A percentile compares a stretch with the other conserved stretches of the same genome.
Evolutionary conservation across 2,797 vertebrate species (phyloP).

Genomic region (Lycodopsis pacificus): DNA sequence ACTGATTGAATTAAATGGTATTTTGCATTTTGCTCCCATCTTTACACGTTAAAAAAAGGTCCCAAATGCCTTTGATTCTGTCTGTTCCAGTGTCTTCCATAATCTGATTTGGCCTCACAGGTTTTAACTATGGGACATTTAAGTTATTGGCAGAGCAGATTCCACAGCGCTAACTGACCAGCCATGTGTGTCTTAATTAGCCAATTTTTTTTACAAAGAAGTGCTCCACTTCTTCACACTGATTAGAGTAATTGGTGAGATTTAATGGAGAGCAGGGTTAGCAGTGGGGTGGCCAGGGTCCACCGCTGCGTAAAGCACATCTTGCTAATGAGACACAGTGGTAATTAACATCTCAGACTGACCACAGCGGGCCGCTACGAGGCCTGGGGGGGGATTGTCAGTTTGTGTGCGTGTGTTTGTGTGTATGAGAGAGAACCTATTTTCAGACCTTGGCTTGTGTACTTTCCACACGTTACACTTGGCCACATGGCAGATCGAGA

Average conservation of each 20-base stretch:
- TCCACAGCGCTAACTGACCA: constrained; percentile 57
- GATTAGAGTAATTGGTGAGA: constrained; percentile 86
- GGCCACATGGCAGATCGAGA: neutral
- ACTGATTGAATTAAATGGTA: constrained; percentile 33
- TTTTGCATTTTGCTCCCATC: constrained; percentile 27
- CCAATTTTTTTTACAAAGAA: constrained; percentile 69
- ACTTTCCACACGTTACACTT: constrained; percentile 24
- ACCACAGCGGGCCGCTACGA: constrained; percentile 67
- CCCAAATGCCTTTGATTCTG: constrained; percentile 12
- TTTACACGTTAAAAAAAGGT: constrained; percentile 1
- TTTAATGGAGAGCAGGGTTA: constrained; percentile 79
- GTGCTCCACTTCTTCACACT: constrained; percentile 69
- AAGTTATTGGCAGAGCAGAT: constrained; percentile 41
- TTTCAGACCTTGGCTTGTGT: constrained; percentile 38
- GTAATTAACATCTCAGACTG: constrained; percentile 77
- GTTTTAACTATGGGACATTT: neutral
- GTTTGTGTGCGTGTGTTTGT: constrained; percentile 45
- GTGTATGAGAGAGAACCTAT: constrained; percentile 49
- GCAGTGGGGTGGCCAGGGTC: constrained; percentile 73
- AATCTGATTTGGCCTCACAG: constrained; percentile 9
- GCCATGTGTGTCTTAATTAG: constrained; percentile 78
- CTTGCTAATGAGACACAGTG: constrained; percentile 79
- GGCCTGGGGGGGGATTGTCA: constrained; percentile 57
- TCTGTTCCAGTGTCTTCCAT: constrained; percentile 14
- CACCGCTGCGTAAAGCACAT: constrained; percentile 81